Evolutionary conservation across 2,113 vertebrate species (phyloP).

Genomic region (Montifringilla adamsi): DNA sequence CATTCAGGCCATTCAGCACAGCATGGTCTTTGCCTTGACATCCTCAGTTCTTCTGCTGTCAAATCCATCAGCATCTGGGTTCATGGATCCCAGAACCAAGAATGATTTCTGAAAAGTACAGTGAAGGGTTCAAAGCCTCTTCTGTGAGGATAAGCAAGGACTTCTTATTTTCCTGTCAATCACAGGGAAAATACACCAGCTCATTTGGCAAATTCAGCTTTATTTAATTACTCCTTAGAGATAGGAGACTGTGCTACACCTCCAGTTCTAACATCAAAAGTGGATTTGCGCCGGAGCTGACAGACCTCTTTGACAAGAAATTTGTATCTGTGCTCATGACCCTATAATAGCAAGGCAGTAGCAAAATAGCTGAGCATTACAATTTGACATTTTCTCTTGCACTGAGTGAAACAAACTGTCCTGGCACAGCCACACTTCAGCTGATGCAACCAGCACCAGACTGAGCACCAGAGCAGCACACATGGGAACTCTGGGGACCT

Average conservation of each 20-base stretch:
- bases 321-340: not conserved
- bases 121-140: not conserved
- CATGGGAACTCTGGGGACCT: accelerated
- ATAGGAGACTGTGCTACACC: not conserved
- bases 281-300: not conserved
- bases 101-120: not conserved
- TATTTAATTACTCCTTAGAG: not conserved
- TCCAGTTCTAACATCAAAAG: not conserved
- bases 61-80: not conserved
- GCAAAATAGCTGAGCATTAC: not conserved
- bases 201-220: not conserved
- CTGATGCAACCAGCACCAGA: not conserved
- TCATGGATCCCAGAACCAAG: not conserved
- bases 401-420: not conserved
- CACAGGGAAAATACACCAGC: not conserved
- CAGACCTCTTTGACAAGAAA: not conserved
- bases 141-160: not conserved
- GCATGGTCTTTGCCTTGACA: not conserved
- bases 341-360: not conserved
- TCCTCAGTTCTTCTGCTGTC: not conserved
- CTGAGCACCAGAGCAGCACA: not conserved
- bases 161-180: not conserved
- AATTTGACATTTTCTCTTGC: not conserved
- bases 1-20: not conserved
- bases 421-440: not conserved